Evolutionary conservation across 2,113 vertebrate species (phyloP).

Genomic region (crab-eating macaque (Macaca fascicularis)): DNA sequence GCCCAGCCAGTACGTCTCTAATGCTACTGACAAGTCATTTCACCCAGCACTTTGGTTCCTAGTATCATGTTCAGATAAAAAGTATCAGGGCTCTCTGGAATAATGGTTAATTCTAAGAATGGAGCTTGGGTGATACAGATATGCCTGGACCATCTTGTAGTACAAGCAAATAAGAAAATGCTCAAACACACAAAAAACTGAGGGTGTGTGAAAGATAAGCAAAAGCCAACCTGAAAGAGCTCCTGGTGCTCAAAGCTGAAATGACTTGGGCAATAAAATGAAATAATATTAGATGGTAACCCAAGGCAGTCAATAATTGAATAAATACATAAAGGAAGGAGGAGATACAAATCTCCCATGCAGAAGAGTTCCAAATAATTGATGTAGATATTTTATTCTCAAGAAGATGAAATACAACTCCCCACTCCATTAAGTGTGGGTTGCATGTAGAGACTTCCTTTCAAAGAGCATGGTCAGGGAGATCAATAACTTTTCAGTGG

Average conservation of each 20-base stretch:
- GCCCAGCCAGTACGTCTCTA: not conserved
- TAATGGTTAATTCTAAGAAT: not conserved
- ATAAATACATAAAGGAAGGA: accelerated
- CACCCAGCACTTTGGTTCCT: not conserved
- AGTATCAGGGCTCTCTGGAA: not conserved
- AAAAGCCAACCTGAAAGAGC: no score
- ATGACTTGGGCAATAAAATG: not conserved
- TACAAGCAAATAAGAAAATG: no score
- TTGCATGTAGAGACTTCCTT: no score
- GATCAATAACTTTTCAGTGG: no score
- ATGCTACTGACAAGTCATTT: no score
- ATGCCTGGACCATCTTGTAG: accelerated
- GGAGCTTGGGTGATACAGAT: not conserved
- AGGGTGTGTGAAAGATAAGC: not conserved
- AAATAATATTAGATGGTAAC: not conserved
- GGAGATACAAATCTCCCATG: no score
- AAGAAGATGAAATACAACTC: no score
- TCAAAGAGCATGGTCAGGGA: no score
- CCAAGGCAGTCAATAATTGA: not conserved
- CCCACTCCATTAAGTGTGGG: no score
- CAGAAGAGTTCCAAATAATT: not conserved
- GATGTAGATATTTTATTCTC: no score
- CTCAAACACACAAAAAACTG: no score
- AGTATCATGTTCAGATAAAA: accelerated
- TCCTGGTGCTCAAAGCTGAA: not conserved